These are phyloP conservation scores for Gorsachius goisagi DNA, from an alignment of 2,113 vertebrate species.

Conservation along the genomic window DNA sequence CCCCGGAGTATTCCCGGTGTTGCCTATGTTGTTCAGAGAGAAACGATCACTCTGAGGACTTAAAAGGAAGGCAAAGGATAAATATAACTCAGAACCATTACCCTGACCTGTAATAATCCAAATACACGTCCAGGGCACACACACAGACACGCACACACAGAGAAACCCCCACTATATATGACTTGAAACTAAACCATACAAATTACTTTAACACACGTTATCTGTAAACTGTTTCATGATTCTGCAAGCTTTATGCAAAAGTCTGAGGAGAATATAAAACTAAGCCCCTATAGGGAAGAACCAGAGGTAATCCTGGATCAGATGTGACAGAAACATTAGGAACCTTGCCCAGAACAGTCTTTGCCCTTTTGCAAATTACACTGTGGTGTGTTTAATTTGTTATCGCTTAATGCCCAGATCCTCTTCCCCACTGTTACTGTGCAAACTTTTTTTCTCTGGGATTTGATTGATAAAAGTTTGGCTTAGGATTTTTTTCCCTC, in stretches of 20 bases:
- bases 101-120: not conserved
- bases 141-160: not conserved
- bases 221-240: not conserved
- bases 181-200: not conserved
- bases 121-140: not conserved
- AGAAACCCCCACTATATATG: not conserved
- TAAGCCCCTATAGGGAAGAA: not conserved
- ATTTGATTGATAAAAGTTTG: slow-evolving; percentile 1
- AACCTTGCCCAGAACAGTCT: not conserved
- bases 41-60: not conserved
- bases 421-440: not conserved
- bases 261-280: not conserved
- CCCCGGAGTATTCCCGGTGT: not conserved
- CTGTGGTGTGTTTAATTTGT: not conserved
- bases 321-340: not conserved
- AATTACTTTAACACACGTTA: not conserved
- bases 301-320: not conserved
- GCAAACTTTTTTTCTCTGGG: not conserved
- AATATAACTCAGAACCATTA: not conserved
- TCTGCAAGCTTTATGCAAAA: not conserved
- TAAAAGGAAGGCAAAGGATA: not conserved
- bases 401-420: not conserved
- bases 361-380: not conserved
- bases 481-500: not conserved
- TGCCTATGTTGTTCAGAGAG: not conserved